Evolutionary conservation across 2,888 invertebrate species (phyloP).

Genomic region (Pseudococcus jackbeardsleyi): DNA sequence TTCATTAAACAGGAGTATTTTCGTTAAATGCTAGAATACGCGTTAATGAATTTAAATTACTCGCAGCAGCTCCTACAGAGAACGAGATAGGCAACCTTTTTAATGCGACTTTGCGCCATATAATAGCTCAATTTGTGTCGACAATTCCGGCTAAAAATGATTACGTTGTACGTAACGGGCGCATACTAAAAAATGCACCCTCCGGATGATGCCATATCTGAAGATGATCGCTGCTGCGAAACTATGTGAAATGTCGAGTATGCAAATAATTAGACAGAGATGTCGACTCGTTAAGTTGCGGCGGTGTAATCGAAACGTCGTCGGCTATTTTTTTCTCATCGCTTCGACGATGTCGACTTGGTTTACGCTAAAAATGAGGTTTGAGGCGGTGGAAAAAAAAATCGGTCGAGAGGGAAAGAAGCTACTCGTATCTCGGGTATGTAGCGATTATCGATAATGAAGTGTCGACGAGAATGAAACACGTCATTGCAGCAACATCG

Average conservation of each 20-base stretch:
- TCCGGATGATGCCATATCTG: not conserved
- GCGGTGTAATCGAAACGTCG: not conserved
- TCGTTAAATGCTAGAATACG: slow-evolving; percentile 25
- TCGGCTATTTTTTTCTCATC: not conserved
- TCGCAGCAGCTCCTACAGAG: not conserved
- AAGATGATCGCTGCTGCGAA: slow-evolving; percentile 1
- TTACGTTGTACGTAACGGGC: not conserved
- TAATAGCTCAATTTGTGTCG: slow-evolving; percentile 36
- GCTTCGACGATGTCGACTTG: not conserved
- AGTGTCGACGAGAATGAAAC: slow-evolving; percentile 40
- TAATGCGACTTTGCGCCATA: slow-evolving; percentile 6
- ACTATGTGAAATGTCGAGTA: not conserved
- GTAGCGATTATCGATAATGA: slow-evolving; percentile 34
- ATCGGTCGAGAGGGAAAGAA: not conserved
- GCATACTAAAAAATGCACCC: not conserved
- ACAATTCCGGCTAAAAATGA: slow-evolving; percentile 7
- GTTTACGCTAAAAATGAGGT: not conserved
- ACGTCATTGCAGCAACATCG: not conserved
- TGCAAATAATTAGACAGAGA: slow-evolving; percentile 1
- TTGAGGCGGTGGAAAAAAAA: not conserved
- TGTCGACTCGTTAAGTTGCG: not conserved
- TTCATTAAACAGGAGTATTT: not conserved
- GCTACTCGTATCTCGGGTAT: not conserved
- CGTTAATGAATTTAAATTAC: slow-evolving; percentile 37
- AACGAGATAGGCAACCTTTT: slow-evolving; percentile 3